These are phyloP conservation scores for Parazoanthus darwini DNA, from an alignment of 92 coral and sea anemone genomes.

Conservation along the genomic window DNA sequence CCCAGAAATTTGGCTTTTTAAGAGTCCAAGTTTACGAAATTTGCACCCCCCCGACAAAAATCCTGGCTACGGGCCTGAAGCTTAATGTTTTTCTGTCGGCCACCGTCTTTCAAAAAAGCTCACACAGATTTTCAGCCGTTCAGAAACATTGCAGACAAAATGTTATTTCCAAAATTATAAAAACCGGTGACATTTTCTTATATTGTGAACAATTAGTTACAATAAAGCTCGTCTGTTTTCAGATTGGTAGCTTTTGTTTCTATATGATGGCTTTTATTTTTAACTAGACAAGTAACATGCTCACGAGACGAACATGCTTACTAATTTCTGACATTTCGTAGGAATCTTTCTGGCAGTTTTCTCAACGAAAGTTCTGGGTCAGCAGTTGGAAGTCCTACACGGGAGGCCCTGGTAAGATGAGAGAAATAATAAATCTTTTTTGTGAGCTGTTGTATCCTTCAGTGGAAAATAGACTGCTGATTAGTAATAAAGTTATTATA, in stretches of 20 bases:
- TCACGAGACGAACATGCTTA: not conserved
- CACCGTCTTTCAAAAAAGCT: too few relatives aligned
- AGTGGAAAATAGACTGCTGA: not conserved
- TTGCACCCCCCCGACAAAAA: too few relatives aligned
- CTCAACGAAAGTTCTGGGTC: slow-evolving; percentile 75
- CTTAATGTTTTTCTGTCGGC: too few relatives aligned
- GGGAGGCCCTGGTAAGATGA: slow-evolving; percentile 85
- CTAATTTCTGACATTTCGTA: not conserved
- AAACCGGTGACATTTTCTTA: not conserved
- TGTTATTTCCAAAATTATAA: too few relatives aligned
- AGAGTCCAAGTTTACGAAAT: too few relatives aligned
- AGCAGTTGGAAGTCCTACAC: slow-evolving; percentile 78
- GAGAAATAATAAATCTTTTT: too few relatives aligned
- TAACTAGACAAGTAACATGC: not conserved
- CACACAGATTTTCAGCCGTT: too few relatives aligned
- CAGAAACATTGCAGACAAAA: not conserved
- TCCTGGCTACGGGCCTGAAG: too few relatives aligned
- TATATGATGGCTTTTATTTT: not conserved
- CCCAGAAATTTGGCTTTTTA: too few relatives aligned
- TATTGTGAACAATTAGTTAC: not conserved
- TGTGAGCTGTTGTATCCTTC: not conserved
- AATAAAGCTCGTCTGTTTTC: not conserved
- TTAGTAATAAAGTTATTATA: not conserved
- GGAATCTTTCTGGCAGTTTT: slow-evolving; percentile 70
- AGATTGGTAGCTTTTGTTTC: not conserved